phyloP scores from a whole-genome alignment of 1,140 invertebrate genomes.

The Drosophila albomicans region DNA sequence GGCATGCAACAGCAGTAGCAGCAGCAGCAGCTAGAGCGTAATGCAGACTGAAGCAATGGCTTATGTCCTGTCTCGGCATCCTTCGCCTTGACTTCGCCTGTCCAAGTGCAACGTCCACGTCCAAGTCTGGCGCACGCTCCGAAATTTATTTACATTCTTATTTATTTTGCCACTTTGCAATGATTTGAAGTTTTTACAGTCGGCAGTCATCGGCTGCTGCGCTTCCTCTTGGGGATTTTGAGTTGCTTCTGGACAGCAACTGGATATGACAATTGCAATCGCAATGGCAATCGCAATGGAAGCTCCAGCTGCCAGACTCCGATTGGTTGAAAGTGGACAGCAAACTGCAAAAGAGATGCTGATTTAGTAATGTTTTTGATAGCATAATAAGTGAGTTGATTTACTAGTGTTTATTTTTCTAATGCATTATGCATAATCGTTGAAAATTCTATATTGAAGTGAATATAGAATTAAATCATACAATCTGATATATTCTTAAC shows the following conservation, averaged over 20 bases:
- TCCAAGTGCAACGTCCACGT: not conserved
- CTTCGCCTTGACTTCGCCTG: conserved; percentile 7
- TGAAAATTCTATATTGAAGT: not conserved
- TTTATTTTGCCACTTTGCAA: conserved; percentile 72
- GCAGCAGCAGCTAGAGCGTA: conserved; percentile 29
- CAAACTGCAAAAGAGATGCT: conserved; percentile 11
- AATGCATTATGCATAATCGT: not conserved
- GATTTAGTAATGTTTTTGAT: not conserved
- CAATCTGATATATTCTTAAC: too few relatives aligned
- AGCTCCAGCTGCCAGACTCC: conserved; percentile 17
- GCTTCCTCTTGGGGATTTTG: not conserved
- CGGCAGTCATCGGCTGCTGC: conserved; percentile 3
- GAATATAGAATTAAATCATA: not conserved
- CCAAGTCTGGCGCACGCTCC: conserved; percentile 37
- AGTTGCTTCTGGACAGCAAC: conserved; percentile 26
- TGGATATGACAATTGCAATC: not conserved
- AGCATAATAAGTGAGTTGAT: not conserved
- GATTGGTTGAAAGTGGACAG: conserved; percentile 10
- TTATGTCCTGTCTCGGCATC: conserved; percentile 55
- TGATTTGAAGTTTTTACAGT: conserved; percentile 55
- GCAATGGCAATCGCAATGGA: not conserved
- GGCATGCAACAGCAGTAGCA: conserved; percentile 19
- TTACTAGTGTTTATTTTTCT: not conserved
- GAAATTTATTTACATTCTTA: conserved; percentile 74
- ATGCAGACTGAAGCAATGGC: conserved; percentile 49